A percentile compares a stretch with the other conserved stretches of the same genome.
These are phyloP conservation scores for Sceliomorpha sp. DNA, from an alignment of 2,888 invertebrate genomes.

Conservation along the genomic window DNA sequence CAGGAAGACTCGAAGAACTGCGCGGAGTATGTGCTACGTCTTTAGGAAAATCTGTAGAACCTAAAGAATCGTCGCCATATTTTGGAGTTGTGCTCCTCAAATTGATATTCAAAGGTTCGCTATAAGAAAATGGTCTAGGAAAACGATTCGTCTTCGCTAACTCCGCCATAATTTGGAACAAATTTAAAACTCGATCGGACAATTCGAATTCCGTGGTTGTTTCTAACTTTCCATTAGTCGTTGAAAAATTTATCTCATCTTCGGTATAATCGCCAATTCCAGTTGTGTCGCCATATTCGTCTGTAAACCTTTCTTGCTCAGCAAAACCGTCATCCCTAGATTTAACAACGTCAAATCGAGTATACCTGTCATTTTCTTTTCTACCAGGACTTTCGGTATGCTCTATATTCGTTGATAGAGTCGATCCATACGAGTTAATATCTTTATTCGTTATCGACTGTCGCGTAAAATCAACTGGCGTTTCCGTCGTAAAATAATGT, in stretches of 20 bases:
- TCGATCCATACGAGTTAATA: background rate
- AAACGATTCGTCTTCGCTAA: conserved; percentile 60
- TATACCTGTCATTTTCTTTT: conserved; percentile 9
- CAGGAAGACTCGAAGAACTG: background rate
- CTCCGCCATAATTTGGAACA: conserved; percentile 62
- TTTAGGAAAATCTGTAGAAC: conserved; percentile 14
- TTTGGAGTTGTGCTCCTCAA: conserved; percentile 30
- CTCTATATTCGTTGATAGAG: background rate
- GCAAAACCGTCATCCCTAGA: conserved; percentile 2
- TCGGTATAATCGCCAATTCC: conserved; percentile 8
- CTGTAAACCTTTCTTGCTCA: conserved; percentile 13
- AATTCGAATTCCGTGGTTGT: conserved; percentile 26
- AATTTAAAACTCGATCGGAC: conserved; percentile 45
- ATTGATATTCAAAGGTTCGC: conserved; percentile 36
- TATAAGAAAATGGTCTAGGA: conserved; percentile 56
- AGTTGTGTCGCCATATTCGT: conserved; percentile 21
- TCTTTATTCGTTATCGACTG: background rate
- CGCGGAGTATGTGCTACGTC: background rate
- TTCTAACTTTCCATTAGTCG: conserved; percentile 14
- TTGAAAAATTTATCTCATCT: conserved; percentile 8
- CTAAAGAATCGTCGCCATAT: conserved; percentile 11
- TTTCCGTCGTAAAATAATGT: no score
- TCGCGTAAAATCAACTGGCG: no score
- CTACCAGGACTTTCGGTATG: background rate
- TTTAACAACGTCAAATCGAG: conserved; percentile 10